Evolutionary conservation across 2,888 invertebrate species (phyloP).

Genomic region (Sarcophaga caerulescens): DNA sequence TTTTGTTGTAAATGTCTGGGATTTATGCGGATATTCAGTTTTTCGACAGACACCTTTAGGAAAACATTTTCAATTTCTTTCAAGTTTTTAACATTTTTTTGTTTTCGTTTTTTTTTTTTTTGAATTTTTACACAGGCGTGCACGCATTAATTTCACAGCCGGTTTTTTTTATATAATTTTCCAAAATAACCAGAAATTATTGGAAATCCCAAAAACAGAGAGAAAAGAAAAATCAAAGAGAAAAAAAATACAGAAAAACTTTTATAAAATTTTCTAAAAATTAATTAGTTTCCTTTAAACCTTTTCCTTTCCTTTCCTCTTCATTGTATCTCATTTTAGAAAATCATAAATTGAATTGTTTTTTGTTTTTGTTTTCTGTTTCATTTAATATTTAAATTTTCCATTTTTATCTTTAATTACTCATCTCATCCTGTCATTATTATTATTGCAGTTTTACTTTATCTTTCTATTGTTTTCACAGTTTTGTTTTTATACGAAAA

Average conservation of each 20-base stretch:
- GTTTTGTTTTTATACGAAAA: not conserved
- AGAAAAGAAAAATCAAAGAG: not conserved
- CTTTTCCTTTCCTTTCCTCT: not conserved
- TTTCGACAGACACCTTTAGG: not conserved
- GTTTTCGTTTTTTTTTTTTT: not conserved
- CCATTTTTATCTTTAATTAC: conserved; percentile 22
- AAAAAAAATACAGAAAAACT: not conserved
- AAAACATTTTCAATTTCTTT: conserved; percentile 36
- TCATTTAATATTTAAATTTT: conserved; percentile 16
- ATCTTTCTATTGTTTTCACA: conserved; percentile 12
- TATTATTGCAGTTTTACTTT: conserved; percentile 2
- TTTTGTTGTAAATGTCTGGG: not conserved
- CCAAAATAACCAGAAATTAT: conserved; percentile 10
- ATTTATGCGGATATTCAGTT: not conserved
- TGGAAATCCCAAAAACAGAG: not conserved
- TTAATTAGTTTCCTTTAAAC: not conserved
- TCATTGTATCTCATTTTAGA: not conserved
- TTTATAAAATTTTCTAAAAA: not conserved
- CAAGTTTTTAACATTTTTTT: conserved; percentile 15
- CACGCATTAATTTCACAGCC: conserved; percentile 2
- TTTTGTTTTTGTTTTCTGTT: not conserved
- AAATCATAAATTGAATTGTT: not conserved
- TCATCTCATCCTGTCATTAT: conserved; percentile 55
- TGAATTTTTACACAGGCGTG: not conserved
- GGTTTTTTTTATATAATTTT: conserved; percentile 40